A percentile compares a stretch with the other conserved stretches of the same genome.
Evolutionary conservation across 2,888 invertebrate species (phyloP).

Genomic region (Magallana nippona): DNA sequence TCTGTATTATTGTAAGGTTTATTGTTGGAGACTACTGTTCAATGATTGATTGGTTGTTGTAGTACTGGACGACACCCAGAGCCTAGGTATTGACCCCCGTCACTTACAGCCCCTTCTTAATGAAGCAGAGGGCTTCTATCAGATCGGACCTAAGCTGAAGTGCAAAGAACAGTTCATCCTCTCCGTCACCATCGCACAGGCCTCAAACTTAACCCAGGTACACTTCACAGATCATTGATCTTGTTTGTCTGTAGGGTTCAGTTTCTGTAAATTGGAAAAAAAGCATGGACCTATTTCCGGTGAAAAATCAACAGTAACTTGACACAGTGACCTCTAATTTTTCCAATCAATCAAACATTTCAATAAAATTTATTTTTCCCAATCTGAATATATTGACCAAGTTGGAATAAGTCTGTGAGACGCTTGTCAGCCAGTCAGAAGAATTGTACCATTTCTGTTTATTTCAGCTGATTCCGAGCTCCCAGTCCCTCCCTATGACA

Average conservation of each 20-base stretch:
- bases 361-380: neutral
- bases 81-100: slow-evolving; percentile 55
- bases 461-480: slow-evolving; percentile 75
- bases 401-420: too few relatives aligned
- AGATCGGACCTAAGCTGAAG: slow-evolving; percentile 78
- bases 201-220: slow-evolving; percentile 79
- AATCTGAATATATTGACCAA: neutral
- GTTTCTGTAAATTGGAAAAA: too few relatives aligned
- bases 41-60: neutral
- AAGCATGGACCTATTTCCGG: too few relatives aligned
- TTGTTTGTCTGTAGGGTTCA: too few relatives aligned
- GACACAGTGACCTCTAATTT: too few relatives aligned
- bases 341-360: too few relatives aligned
- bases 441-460: too few relatives aligned
- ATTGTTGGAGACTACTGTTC: neutral
- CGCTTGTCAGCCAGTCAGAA: too few relatives aligned
- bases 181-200: slow-evolving; percentile 80
- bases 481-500: slow-evolving; percentile 67
- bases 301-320: too few relatives aligned
- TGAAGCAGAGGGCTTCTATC: slow-evolving; percentile 79
- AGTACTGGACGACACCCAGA: slow-evolving; percentile 61
- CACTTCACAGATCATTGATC: neutral
- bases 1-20: neutral
- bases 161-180: slow-evolving; percentile 78
- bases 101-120: slow-evolving; percentile 74